These are phyloP conservation scores for Oreotrochilus melanogaster DNA, from an alignment of 2,113 vertebrate genomes.

Conservation along the genomic window DNA sequence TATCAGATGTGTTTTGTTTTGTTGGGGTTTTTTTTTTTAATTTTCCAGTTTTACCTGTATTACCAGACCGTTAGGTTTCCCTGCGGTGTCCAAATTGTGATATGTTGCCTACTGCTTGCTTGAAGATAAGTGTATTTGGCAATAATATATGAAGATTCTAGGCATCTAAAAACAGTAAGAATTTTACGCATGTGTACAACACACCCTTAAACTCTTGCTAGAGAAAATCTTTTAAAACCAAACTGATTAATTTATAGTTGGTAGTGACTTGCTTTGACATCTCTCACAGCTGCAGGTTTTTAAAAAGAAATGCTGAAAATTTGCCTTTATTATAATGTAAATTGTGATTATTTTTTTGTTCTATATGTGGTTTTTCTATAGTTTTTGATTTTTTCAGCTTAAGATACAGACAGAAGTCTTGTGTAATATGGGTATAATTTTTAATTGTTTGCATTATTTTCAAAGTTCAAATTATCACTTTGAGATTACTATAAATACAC, in stretches of 20 bases:
- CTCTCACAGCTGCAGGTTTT: conserved; percentile 82
- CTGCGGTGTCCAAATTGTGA: conserved; percentile 83
- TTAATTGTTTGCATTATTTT: conserved; percentile 88
- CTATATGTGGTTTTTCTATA: conserved; percentile 86
- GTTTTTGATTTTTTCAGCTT: conserved; percentile 79
- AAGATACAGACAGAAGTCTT: conserved; percentile 84
- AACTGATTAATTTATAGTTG: conserved; percentile 83
- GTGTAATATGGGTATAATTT: conserved; percentile 91
- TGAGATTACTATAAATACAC: conserved; percentile 86
- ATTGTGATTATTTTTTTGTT: conserved; percentile 84
- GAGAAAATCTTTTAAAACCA: conserved; percentile 78
- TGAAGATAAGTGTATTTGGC: conserved; percentile 83
- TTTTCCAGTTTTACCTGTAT: conserved; percentile 81
- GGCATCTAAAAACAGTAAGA: conserved; percentile 74
- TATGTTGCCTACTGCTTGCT: conserved; percentile 86
- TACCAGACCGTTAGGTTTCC: conserved; percentile 80
- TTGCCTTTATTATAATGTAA: conserved; percentile 89
- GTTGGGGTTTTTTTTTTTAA: conserved; percentile 66
- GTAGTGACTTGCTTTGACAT: conserved; percentile 84
- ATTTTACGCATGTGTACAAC: conserved; percentile 80
- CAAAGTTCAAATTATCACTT: conserved; percentile 85
- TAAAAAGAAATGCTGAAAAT: conserved; percentile 78
- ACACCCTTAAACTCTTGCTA: conserved; percentile 81
- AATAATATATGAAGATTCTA: conserved; percentile 78
- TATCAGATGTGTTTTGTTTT: conserved; percentile 72